Base-by-base conservation (phyloP, 2,888 invertebrate genomes). In the Chydorus sphaericus region DNA sequence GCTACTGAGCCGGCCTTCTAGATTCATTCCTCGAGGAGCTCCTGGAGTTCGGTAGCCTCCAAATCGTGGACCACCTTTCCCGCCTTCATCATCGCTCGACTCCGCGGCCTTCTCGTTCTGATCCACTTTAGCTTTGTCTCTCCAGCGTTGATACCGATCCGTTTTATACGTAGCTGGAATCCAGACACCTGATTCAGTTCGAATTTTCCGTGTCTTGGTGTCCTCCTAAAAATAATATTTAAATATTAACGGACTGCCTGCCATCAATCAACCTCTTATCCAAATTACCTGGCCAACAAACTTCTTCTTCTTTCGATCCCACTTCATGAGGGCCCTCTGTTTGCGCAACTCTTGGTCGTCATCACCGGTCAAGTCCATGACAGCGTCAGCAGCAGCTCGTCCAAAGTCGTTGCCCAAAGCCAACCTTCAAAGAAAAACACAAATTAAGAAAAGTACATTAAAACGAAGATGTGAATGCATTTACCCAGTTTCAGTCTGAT, bases 241-340 rank as follows among this genome's bases (percentile, higher is more conserved):
- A 6, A 48, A 55, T 44, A 48, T 28, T 48, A 55, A 31, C 23
- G 62, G 31, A 30, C 14, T 20, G 29, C 11, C n/a, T 53, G 54
- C 59, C 62, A 30, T 56, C 59, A 14, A 48, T 58, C 50, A 29
- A 57, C 48, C 23, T 39, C 31, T 33, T 18, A 28, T n/a, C 30
- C 48, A 53, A 44, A 20, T 26, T 48, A 52, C 53, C 48, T 58
- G 31, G 8, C 63, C 63, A 31, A 97, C 83, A 83, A 91, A 93
- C 74, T 90, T 94, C 78, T 96, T 97, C 70, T 87, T 83, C 68
- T 92, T 91, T 51, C 92, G 78, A 73, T 97, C 96, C 97, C 97
- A 94, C 70, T 82, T 80, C 66, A 67, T 63, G 62, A 79, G 70
- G 60, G 79, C 78, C 3, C 74, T 76, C 53, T 77, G 76, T 53